Evolutionary conservation across 2,888 invertebrate genomes (phyloP).

Genomic region (Yponomeuta plumbellus): DNA sequence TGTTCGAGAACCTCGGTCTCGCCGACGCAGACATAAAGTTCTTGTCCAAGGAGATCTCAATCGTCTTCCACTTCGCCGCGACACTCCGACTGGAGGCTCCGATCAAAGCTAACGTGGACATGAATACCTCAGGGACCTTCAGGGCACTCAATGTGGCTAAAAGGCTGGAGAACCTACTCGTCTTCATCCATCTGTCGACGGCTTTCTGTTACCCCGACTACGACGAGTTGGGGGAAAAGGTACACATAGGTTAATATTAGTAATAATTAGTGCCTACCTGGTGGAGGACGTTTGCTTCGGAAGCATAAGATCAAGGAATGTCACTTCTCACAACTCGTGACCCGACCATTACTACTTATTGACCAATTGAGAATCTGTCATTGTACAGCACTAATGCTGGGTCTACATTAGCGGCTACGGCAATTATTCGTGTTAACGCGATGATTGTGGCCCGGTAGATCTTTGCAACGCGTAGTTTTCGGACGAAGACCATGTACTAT

Average conservation of each 20-base stretch:
- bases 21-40: conserved; percentile 74
- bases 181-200: conserved; percentile 93
- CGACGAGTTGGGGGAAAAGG: conserved; percentile 57
- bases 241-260: conserved; percentile 24
- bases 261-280: background rate
- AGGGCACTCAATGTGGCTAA: conserved; percentile 85
- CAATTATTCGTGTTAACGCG: too few species aligned
- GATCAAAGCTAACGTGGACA: conserved; percentile 88
- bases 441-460: too few species aligned
- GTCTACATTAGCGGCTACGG: too few species aligned
- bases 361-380: too few species aligned
- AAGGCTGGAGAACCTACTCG: conserved; percentile 82
- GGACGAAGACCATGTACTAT: too few species aligned
- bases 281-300: too few species aligned
- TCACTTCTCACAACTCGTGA: too few species aligned
- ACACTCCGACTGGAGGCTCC: conserved; percentile 93
- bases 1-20: conserved; percentile 79
- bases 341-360: too few species aligned
- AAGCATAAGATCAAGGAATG: too few species aligned
- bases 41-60: conserved; percentile 81
- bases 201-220: conserved; percentile 97
- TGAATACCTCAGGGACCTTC: conserved; percentile 93
- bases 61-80: conserved; percentile 95
- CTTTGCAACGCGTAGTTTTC: too few species aligned
- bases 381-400: too few species aligned